Conservation (phyloP, 1,140 invertebrate genomes). For the Rhagoletis pomonella region DNA sequence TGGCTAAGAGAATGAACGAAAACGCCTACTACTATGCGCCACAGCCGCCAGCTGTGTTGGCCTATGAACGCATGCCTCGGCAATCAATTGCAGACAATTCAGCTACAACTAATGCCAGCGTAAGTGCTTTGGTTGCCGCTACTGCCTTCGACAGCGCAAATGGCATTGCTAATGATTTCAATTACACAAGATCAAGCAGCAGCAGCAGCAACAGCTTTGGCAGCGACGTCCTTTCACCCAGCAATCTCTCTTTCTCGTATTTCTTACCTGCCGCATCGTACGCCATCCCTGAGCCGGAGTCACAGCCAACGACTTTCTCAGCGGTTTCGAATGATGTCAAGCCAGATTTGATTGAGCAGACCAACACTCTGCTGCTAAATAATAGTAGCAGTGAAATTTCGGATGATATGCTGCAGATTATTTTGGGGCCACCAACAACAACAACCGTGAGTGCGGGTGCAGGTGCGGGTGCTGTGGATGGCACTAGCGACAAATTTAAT, state of each 20-base stretch:
- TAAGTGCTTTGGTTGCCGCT: neutral
- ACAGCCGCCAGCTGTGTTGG: neutral
- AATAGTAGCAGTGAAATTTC: neutral
- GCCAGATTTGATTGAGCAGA: neutral
- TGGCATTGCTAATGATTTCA: slow-evolving; percentile 15
- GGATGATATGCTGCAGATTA: neutral
- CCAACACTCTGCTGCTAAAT: neutral
- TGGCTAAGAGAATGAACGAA: neutral
- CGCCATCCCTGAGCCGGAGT: neutral
- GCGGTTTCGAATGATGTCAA: neutral
- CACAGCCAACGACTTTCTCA: neutral
- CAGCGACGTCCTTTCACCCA: neutral
- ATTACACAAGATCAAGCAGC: neutral
- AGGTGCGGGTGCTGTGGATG: neutral
- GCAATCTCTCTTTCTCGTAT: neutral
- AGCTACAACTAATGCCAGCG: neutral
- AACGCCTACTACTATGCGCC: neutral
- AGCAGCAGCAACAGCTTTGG: neutral
- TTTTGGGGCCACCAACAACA: neutral
- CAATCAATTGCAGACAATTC: neutral
- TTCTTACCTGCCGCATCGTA: neutral
- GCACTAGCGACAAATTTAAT: slow-evolving; percentile 51
- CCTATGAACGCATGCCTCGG: neutral
- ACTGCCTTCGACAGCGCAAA: slow-evolving; percentile 1
- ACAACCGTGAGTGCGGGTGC: neutral